phyloP scores from a whole-genome alignment of 2,113 vertebrate genomes.

The Motacilla tschutschensis region DNA sequence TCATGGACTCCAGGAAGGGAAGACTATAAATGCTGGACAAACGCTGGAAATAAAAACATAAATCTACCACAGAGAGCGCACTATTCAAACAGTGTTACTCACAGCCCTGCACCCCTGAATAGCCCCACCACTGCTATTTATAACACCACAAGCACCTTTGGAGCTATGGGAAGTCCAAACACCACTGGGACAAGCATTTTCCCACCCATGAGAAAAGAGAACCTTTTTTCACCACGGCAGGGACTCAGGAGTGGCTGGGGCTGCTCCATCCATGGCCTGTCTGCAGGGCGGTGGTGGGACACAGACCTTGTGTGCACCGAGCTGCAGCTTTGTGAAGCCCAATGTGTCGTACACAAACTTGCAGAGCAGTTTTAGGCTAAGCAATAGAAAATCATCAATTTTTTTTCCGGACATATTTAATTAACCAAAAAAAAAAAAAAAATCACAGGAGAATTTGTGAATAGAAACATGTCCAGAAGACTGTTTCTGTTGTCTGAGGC shows the following conservation, averaged over 20 bases:
- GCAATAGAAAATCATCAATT: not conserved
- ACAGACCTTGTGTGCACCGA: not conserved
- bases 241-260: not conserved
- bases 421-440: too few relatives aligned
- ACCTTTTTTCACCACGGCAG: not conserved
- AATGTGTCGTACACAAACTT: accelerated
- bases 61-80: not conserved
- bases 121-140: conserved; percentile 13
- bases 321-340: accelerated
- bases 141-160: not conserved
- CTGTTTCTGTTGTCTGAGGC: not conserved
- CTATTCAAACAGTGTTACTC: conserved; percentile 34
- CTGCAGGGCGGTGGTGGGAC: not conserved
- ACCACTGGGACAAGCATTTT: not conserved
- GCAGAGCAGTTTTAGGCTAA: not conserved
- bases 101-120: not conserved
- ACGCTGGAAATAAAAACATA: conserved; percentile 6
- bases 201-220: conserved; percentile 6
- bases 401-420: not conserved
- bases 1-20: not conserved
- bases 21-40: not conserved
- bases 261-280: not conserved
- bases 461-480: not conserved
- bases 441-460: not conserved
- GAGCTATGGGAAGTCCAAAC: not conserved